Evolutionary conservation across 2,113 vertebrate genomes (phyloP).

Genomic region (Mesocricetus auratus): DNA sequence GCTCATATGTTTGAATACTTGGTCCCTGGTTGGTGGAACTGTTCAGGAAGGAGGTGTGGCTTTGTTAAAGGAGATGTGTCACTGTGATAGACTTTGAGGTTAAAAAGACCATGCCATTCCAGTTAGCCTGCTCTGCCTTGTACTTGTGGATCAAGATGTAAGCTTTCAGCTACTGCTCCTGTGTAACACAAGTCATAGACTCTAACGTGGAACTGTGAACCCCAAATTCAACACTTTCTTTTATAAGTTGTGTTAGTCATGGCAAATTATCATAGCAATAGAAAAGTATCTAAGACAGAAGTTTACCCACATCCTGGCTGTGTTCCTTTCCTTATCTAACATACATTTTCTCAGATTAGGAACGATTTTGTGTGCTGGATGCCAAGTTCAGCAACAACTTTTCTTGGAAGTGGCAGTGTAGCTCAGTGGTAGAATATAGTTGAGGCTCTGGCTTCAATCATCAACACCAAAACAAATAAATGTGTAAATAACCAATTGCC

Average conservation of each 20-base stretch:
- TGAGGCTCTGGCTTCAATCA: not conserved
- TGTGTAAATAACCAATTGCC: not conserved
- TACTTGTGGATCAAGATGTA: not conserved
- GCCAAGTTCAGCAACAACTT: not conserved
- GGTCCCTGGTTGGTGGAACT: not conserved
- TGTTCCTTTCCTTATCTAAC: not conserved
- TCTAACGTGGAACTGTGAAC: not conserved
- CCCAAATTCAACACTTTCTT: not conserved
- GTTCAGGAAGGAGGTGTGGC: not conserved
- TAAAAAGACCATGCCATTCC: not conserved
- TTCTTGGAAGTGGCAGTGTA: not conserved
- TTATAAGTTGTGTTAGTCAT: not conserved
- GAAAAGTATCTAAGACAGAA: not conserved
- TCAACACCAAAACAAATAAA: not conserved
- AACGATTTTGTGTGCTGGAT: not conserved
- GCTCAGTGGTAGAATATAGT: not conserved
- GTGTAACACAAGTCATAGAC: not conserved
- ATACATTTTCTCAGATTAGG: not conserved
- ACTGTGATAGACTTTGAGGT: not conserved
- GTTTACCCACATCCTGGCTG: not conserved
- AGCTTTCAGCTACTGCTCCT: not conserved
- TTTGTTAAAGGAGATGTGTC: not conserved
- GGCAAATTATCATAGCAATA: not conserved
- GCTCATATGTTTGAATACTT: not conserved
- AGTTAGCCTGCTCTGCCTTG: not conserved